Percentiles rank a stretch among this genome's conserved stretches.
phyloP scores from a whole-genome alignment of 2,888 invertebrate species.

The Dryadula phaetusa region DNA sequence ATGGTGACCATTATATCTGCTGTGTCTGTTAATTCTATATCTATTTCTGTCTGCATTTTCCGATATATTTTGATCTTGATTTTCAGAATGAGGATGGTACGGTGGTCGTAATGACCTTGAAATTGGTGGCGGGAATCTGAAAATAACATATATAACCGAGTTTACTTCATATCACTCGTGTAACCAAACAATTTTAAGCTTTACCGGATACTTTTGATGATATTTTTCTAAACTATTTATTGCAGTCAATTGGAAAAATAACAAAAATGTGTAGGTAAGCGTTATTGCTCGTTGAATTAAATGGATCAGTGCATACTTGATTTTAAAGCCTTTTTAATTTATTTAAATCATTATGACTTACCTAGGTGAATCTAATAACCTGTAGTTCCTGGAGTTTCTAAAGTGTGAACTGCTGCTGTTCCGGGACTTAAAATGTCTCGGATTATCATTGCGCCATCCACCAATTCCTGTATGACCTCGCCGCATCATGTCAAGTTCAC shows the following conservation, averaged over 20 bases:
- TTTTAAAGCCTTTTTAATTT: not conserved
- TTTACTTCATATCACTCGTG: not conserved
- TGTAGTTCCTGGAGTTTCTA: conserved; percentile 61
- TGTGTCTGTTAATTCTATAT: conserved; percentile 54
- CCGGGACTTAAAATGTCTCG: conserved; percentile 72
- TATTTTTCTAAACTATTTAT: not conserved
- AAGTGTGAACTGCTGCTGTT: conserved; percentile 63
- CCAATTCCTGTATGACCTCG: conserved; percentile 77
- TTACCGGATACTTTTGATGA: not conserved
- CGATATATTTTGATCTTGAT: conserved; percentile 50
- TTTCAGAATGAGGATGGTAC: conserved; percentile 51
- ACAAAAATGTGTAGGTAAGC: conserved; percentile 21
- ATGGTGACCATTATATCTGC: conserved; percentile 53
- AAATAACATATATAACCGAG: conserved; percentile 46
- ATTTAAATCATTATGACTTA: conserved; percentile 47
- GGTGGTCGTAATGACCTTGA: conserved; percentile 55
- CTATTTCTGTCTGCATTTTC: conserved; percentile 59
- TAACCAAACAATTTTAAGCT: not conserved
- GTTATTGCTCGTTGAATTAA: conserved; percentile 18
- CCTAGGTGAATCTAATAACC: conserved; percentile 60
- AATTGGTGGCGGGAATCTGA: conserved; percentile 65
- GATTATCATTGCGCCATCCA: conserved; percentile 77
- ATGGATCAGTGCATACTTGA: not conserved
- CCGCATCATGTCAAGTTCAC: conserved; percentile 69
- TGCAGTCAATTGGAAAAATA: not conserved